phyloP scores from a whole-genome alignment of 2,797 vertebrate species.

The Pseudomugil gertrudae region DNA sequence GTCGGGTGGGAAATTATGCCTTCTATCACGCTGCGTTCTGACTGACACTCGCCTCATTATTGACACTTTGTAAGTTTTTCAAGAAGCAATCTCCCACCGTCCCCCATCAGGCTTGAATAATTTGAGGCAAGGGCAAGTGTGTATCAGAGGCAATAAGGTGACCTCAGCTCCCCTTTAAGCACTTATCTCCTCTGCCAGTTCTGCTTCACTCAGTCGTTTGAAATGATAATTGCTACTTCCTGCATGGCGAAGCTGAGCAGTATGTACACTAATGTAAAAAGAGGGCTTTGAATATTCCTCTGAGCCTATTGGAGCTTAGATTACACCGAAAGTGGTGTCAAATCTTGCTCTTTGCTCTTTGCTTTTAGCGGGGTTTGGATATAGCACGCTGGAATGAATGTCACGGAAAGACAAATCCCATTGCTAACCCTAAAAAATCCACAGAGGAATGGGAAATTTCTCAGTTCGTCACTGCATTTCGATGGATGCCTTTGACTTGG shows the following conservation, averaged over 20 bases:
- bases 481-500: conserved; percentile 32
- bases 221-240: conserved; percentile 75
- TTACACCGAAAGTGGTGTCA: conserved; percentile 32
- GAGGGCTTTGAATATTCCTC: conserved; percentile 50
- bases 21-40: conserved; percentile 39
- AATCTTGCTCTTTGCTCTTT: conserved; percentile 18
- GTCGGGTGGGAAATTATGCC: conserved; percentile 42
- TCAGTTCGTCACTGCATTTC: conserved; percentile 17
- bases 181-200: conserved; percentile 76
- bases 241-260: conserved; percentile 52
- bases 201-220: conserved; percentile 72
- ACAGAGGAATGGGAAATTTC: conserved; percentile 9
- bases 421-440: conserved; percentile 7
- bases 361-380: conserved; percentile 17
- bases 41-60: conserved; percentile 63
- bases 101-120: conserved; percentile 66
- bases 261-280: conserved; percentile 62
- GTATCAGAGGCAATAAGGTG: conserved; percentile 74
- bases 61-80: conserved; percentile 60
- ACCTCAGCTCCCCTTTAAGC: conserved; percentile 71
- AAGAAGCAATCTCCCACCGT: conserved; percentile 60
- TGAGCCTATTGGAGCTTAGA: conserved; percentile 41
- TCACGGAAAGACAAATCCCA: conserved; percentile 1
- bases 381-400: conserved; percentile 6
- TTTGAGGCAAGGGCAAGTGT: conserved; percentile 64